These are phyloP conservation scores for Hylia prasina DNA, from an alignment of 2,113 vertebrate genomes.

Conservation along the genomic window DNA sequence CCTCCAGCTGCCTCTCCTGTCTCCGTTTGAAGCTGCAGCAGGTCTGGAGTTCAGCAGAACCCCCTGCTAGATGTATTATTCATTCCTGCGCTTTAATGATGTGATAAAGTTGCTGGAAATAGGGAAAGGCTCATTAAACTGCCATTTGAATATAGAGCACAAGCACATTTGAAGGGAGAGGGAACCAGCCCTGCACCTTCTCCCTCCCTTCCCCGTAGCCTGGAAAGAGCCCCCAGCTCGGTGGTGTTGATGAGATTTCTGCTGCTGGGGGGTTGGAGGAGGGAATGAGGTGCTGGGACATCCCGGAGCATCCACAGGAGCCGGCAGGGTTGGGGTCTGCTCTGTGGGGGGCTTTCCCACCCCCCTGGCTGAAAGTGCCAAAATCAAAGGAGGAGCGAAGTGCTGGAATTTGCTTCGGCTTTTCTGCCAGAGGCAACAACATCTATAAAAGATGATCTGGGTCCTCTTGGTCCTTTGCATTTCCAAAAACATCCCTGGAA, in stretches of 20 bases:
- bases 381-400: conserved; percentile 16
- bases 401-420: not conserved
- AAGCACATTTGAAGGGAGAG: conserved; percentile 64
- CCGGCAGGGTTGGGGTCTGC: not conserved
- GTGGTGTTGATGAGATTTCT: not conserved
- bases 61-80: conserved; percentile 81
- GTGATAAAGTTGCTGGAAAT: conserved; percentile 79
- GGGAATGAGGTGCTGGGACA: not conserved
- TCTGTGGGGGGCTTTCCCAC: not conserved
- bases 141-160: conserved; percentile 79
- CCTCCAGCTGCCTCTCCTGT: not conserved
- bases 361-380: not conserved
- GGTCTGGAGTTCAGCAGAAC: conserved; percentile 76
- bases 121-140: conserved; percentile 80
- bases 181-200: conserved; percentile 8
- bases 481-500: not conserved
- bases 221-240: not conserved
- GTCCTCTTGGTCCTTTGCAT: not conserved
- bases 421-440: not conserved
- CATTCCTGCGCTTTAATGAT: conserved; percentile 78
- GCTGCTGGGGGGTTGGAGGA: not conserved
- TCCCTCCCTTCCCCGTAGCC: not conserved
- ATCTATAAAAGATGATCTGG: conserved; percentile 35
- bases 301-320: not conserved
- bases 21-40: conserved; percentile 64